These are phyloP conservation scores for Syrmaticus mikado DNA, from an alignment of 2,113 vertebrate species.

Conservation along the genomic window DNA sequence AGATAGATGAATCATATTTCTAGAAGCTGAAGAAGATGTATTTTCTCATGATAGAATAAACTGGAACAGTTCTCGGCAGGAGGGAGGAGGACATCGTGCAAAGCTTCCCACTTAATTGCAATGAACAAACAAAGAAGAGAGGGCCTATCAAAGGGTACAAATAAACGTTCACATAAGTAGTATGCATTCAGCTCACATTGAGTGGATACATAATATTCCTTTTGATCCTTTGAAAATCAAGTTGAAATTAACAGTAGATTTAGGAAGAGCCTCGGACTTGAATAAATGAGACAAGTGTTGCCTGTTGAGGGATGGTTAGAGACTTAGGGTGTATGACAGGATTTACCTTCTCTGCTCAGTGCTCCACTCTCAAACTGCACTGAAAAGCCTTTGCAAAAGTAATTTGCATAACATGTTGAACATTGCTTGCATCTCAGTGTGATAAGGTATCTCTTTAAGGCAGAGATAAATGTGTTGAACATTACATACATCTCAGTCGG, in stretches of 20 bases:
- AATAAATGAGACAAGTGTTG: background rate
- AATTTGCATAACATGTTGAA: background rate
- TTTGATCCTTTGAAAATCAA: background rate
- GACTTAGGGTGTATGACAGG: background rate
- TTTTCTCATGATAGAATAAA: background rate
- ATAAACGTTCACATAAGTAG: background rate
- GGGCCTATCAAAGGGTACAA: background rate
- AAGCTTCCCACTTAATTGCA: background rate
- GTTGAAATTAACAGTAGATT: background rate
- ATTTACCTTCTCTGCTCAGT: background rate
- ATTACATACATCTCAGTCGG: background rate
- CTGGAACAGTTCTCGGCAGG: background rate
- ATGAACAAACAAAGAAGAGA: background rate
- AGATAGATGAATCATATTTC: background rate
- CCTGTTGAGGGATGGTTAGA: background rate
- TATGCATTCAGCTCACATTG: background rate
- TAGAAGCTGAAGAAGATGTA: background rate
- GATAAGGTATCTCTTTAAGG: background rate
- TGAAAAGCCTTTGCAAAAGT: background rate
- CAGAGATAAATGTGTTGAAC: background rate
- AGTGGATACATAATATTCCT: background rate
- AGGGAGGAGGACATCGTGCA: background rate
- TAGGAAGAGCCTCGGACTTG: fast-evolving
- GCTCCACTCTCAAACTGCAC: background rate
- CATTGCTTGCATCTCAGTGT: background rate